Conservation (phyloP, 2,888 invertebrate genomes). For the Masnerella sp. region DNA sequence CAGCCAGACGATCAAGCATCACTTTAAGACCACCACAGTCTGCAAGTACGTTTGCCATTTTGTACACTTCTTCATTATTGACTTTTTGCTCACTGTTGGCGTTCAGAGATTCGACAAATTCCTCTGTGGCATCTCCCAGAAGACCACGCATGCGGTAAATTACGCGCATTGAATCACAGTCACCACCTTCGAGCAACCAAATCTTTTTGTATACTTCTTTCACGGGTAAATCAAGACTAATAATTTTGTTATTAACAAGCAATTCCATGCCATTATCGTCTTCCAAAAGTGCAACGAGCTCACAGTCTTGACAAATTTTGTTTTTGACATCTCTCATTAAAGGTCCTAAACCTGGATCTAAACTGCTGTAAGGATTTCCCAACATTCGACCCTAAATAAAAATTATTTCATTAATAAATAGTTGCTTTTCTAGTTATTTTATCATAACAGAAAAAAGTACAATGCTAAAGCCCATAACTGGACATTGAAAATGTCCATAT, state of each 20-base stretch:
- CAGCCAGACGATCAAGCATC: constrained; percentile 90
- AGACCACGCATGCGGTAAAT: constrained; percentile 98
- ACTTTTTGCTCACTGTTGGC: constrained; percentile 90
- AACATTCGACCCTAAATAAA: constrained; percentile 90
- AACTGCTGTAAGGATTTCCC: constrained; percentile 97
- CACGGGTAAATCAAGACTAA: constrained; percentile 96
- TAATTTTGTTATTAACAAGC: constrained; percentile 98
- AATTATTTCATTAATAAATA: not conserved
- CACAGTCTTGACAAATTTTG: constrained; percentile 98
- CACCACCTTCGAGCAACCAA: constrained; percentile 93
- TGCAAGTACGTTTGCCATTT: constrained; percentile 91
- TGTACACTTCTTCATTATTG: constrained; percentile 96
- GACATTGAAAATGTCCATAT: no score
- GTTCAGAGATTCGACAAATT: constrained; percentile 96
- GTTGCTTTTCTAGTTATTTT: no score
- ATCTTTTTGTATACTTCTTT: constrained; percentile 88
- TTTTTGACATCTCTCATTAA: constrained; percentile 99
- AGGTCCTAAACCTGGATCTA: constrained; percentile 96
- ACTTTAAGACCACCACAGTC: constrained; percentile 88
- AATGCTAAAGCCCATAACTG: no score
- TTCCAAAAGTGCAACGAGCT: constrained; percentile 96
- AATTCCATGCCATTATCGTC: constrained; percentile 99
- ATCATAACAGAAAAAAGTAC: no score
- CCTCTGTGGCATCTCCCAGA: constrained; percentile 98
- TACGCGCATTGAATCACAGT: constrained; percentile 97